phyloP scores from a whole-genome alignment of 2,113 vertebrate genomes.

The Columba janthina region DNA sequence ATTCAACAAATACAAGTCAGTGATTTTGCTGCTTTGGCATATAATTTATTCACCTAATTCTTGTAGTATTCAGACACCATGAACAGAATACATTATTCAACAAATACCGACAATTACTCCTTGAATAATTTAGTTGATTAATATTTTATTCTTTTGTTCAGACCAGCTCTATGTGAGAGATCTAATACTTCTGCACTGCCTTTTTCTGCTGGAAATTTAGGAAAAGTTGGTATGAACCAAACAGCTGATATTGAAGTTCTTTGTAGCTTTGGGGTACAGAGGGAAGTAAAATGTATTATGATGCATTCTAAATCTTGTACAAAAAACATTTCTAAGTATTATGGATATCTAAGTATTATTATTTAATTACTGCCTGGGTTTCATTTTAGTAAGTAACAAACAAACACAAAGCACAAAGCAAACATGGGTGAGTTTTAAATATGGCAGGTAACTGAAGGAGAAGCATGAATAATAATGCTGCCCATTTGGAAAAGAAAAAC shows the following conservation, averaged over 20 bases:
- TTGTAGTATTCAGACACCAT: conserved; percentile 11
- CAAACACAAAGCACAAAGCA: not conserved
- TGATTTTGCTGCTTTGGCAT: conserved; percentile 19
- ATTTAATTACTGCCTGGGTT: not conserved
- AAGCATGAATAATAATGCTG: not conserved
- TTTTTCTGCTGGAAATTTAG: not conserved
- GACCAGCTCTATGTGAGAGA: not conserved
- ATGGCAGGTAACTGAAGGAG: not conserved
- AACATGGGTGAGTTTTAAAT: not conserved
- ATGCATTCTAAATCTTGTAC: not conserved
- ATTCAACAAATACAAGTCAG: conserved; percentile 5
- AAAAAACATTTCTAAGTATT: not conserved
- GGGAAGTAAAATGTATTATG: not conserved
- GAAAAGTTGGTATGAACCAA: not conserved
- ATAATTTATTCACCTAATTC: conserved; percentile 50
- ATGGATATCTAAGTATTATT: not conserved
- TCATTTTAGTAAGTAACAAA: not conserved
- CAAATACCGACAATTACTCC: conserved; percentile 56
- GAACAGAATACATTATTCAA: conserved; percentile 53
- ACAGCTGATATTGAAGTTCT: not conserved
- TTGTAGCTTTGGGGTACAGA: not conserved
- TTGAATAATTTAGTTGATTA: conserved; percentile 61
- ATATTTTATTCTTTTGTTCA: conserved; percentile 38
- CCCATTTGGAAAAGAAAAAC: not conserved
- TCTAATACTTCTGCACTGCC: not conserved